These are phyloP conservation scores for Zygogramma bicolorata DNA, from an alignment of 2,888 invertebrate species.

Conservation along the genomic window DNA sequence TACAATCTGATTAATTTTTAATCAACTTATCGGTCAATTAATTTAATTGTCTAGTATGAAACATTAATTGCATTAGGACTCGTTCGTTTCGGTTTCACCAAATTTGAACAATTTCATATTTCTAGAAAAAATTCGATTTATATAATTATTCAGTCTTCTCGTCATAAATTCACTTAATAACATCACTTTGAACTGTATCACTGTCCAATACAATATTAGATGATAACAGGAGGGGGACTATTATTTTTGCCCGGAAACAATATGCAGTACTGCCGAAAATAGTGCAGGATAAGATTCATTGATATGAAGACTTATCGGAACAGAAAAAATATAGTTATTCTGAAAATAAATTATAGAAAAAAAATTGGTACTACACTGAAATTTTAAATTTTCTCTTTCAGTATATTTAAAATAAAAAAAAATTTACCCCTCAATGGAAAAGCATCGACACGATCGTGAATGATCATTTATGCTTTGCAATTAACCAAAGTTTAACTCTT, in stretches of 20 bases:
- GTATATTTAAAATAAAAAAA: no score
- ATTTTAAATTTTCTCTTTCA: no score
- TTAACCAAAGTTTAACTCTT: no score
- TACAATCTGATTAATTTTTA: conserved; percentile 63
- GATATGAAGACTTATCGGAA: no score
- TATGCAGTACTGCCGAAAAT: not conserved
- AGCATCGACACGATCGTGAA: no score
- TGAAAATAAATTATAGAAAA: no score
- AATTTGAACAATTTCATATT: conserved; percentile 47
- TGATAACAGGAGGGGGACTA: not conserved
- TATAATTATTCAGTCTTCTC: conserved; percentile 56
- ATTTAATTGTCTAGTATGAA: conserved; percentile 61
- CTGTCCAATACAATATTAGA: conserved; percentile 12
- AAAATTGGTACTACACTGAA: no score
- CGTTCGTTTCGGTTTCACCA: conserved; percentile 54
- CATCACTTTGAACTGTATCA: conserved; percentile 35
- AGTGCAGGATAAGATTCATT: no score
- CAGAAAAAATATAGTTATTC: no score
- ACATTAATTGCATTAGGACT: conserved; percentile 51
- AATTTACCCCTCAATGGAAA: no score
- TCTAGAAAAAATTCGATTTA: conserved; percentile 45
- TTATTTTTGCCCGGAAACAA: conserved; percentile 13
- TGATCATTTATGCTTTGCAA: no score
- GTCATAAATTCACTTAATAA: conserved; percentile 53
- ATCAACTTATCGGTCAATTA: conserved; percentile 64